Percentiles rank a stretch among this genome's conserved stretches.
Evolutionary conservation across 2,113 vertebrate species (phyloP).

Genomic region (Rhegmatorhina hoffmannsi): DNA sequence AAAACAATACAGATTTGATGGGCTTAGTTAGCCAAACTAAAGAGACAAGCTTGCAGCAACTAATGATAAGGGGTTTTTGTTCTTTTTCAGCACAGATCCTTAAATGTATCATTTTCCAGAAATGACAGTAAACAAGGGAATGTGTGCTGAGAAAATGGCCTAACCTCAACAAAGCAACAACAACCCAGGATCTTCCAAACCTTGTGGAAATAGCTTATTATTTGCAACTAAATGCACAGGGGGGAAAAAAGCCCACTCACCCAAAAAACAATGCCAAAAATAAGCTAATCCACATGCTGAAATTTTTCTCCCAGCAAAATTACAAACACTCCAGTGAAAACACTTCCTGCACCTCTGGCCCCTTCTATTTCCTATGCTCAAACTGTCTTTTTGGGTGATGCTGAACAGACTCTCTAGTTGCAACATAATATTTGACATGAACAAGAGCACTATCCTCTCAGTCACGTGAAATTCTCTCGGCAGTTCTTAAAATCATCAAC

Average conservation of each 20-base stretch:
- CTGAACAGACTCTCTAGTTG: neutral
- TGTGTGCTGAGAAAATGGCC: neutral
- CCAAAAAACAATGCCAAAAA: neutral
- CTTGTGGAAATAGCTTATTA: neutral
- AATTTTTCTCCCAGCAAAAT: neutral
- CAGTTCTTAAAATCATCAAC: slow-evolving; percentile 20
- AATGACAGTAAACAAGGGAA: neutral
- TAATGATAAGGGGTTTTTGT: fast-evolving
- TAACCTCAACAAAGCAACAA: neutral
- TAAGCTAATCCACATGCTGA: neutral
- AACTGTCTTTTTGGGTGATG: neutral
- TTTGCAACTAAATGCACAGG: neutral
- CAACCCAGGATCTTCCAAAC: neutral
- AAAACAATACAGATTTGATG: neutral
- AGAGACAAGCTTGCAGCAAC: neutral
- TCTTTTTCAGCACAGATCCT: neutral
- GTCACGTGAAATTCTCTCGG: neutral
- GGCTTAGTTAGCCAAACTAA: neutral
- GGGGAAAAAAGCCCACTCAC: neutral
- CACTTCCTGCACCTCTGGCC: neutral
- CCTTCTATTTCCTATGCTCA: neutral
- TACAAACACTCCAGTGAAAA: neutral
- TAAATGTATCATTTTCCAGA: neutral
- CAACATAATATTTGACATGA: neutral
- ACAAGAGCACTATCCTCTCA: neutral